phyloP scores from a whole-genome alignment of 2,888 invertebrate genomes.

The Hirtodrosophila trivittata region DNA sequence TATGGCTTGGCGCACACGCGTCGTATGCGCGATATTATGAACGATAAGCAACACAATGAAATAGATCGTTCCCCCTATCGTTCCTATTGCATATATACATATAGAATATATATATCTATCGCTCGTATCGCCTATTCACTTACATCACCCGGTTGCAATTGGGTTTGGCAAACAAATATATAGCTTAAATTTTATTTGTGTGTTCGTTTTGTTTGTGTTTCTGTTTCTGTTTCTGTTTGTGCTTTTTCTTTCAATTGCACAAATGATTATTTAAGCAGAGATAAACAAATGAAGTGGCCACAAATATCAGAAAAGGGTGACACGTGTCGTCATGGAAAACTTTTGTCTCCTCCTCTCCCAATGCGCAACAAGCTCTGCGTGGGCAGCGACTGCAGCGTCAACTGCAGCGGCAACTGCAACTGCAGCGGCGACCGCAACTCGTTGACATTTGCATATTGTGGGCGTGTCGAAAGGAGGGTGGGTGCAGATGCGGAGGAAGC shows the following conservation, averaged over 20 bases:
- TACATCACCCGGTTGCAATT: slow-evolving; percentile 52
- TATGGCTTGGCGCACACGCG: slow-evolving; percentile 10
- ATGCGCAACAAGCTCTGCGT: slow-evolving; percentile 59
- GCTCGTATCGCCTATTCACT: no score
- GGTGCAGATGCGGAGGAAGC: not conserved
- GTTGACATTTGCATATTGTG: slow-evolving; percentile 69
- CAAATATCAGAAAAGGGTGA: slow-evolving; percentile 16
- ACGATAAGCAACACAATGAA: slow-evolving; percentile 38
- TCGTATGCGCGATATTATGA: slow-evolving; percentile 50
- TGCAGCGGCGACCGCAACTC: slow-evolving; percentile 20
- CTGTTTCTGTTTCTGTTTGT: not conserved
- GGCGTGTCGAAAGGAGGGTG: slow-evolving; percentile 1
- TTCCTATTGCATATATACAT: no score
- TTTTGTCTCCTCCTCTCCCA: slow-evolving; percentile 31
- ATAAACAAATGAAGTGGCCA: slow-evolving; percentile 39
- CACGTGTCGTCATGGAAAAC: slow-evolving; percentile 57
- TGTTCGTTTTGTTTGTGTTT: slow-evolving; percentile 10
- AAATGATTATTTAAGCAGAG: slow-evolving; percentile 44
- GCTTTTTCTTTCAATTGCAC: slow-evolving; percentile 6
- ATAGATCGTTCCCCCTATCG: slow-evolving; percentile 22
- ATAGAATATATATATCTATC: no score
- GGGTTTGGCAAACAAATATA: slow-evolving; percentile 65
- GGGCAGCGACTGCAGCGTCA: slow-evolving; percentile 14
- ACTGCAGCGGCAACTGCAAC: not conserved
- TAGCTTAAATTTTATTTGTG: slow-evolving; percentile 10